Percentiles rank a stretch among this genome's conserved stretches.
These are phyloP conservation scores for Phaethornis superciliosus DNA, from an alignment of 2,113 vertebrate species.

Conservation along the genomic window DNA sequence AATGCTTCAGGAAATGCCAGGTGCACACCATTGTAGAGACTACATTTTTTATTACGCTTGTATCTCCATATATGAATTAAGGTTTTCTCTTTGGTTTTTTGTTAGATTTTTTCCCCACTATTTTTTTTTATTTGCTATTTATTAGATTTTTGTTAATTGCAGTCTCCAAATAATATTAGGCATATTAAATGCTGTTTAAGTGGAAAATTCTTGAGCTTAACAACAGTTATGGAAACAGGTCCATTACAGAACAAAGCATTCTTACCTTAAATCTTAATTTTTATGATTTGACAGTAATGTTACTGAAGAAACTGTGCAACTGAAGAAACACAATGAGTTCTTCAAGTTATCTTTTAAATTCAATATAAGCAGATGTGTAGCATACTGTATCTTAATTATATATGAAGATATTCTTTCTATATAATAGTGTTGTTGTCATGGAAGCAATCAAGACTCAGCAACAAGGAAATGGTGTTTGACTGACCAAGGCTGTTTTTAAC, in stretches of 20 bases:
- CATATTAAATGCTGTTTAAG: neutral
- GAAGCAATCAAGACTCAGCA: conserved; percentile 73
- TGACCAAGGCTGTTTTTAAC: conserved; percentile 64
- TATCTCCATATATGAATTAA: neutral
- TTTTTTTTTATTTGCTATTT: neutral
- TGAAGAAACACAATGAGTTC: conserved; percentile 36
- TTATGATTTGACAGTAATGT: neutral
- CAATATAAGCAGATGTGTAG: conserved; percentile 55
- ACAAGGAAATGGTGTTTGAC: conserved; percentile 43
- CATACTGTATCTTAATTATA: conserved; percentile 70
- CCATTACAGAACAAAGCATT: neutral
- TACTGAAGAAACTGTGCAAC: neutral
- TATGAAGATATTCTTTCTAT: conserved; percentile 57
- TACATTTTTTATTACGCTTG: fast-evolving
- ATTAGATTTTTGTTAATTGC: neutral
- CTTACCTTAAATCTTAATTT: conserved; percentile 14
- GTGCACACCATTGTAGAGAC: too few species aligned
- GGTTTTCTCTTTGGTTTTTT: fast-evolving
- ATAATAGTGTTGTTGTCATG: conserved; percentile 77
- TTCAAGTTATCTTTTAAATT: conserved; percentile 52
- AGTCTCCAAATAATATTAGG: neutral
- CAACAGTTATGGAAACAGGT: neutral
- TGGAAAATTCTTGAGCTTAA: neutral
- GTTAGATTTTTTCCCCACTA: too few species aligned
- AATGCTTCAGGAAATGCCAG: neutral